These are phyloP conservation scores for Salarias fasciatus DNA, from an alignment of 2,797 vertebrate species.

Conservation along the genomic window DNA sequence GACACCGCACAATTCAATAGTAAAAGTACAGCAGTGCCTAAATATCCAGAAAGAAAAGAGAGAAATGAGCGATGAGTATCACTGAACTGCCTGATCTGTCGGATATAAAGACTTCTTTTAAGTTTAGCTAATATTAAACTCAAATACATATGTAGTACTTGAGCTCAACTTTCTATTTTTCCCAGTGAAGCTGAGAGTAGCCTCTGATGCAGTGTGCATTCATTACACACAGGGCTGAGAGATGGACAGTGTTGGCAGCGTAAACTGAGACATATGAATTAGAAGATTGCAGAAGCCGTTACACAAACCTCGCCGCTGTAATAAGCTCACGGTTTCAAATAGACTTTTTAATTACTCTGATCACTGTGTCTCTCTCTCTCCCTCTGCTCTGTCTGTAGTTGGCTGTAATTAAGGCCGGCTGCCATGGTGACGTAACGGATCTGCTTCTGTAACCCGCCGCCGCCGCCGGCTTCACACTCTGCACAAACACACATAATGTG, in stretches of 20 bases:
- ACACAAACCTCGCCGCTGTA: constrained; percentile 44
- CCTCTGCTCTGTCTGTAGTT: constrained; percentile 69
- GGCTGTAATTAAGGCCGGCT: constrained; percentile 79
- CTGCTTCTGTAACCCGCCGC: constrained; percentile 65
- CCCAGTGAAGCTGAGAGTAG: too few relatives aligned
- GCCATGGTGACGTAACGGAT: constrained; percentile 71
- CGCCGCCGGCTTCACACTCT: constrained; percentile 50
- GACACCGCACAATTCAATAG: too few relatives aligned
- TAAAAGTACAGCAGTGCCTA: too few relatives aligned
- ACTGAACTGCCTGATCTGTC: too few relatives aligned
- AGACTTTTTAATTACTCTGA: constrained; percentile 78
- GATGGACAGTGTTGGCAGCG: constrained; percentile 17
- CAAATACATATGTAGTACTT: too few relatives aligned
- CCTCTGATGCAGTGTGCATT: background rate
- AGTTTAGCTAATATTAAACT: too few relatives aligned
- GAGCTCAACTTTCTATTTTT: too few relatives aligned
- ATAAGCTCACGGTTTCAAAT: constrained; percentile 66
- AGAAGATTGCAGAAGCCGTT: constrained; percentile 33
- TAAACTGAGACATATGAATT: constrained; percentile 15
- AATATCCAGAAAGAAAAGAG: too few relatives aligned
- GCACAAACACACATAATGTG: constrained; percentile 38
- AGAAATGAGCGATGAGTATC: too few relatives aligned
- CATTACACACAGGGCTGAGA: background rate
- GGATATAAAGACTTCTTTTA: too few relatives aligned
- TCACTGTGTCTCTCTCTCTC: constrained; percentile 48